A percentile compares a stretch with the other conserved stretches of the same genome.
These are phyloP conservation scores for Drosophila repletoides DNA, from an alignment of 1,140 invertebrate species.

Conservation along the genomic window DNA sequence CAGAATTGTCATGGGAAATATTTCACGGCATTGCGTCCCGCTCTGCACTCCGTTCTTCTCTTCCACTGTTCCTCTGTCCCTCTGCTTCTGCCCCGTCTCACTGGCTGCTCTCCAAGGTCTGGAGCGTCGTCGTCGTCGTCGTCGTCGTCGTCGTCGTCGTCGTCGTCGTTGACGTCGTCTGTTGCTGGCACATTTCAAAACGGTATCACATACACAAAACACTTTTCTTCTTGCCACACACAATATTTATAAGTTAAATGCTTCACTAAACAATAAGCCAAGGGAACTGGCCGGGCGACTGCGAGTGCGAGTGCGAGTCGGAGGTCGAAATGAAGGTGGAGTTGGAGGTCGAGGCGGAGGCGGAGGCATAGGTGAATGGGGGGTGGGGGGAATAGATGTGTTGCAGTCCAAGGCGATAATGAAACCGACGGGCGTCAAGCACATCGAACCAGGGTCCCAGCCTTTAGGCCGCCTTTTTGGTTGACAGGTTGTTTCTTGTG, in stretches of 20 bases:
- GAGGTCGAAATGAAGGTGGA: background rate
- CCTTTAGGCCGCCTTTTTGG: conserved; percentile 55
- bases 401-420: conserved; percentile 61
- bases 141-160: background rate
- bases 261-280: conserved; percentile 80
- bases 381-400: conserved; percentile 4
- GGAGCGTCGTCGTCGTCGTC: background rate
- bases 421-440: conserved; percentile 67
- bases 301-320: background rate
- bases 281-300: conserved; percentile 18
- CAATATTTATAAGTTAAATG: conserved; percentile 81
- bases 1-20: conserved; percentile 80
- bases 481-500: conserved; percentile 65
- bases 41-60: conserved; percentile 25
- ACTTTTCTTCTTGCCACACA: conserved; percentile 69
- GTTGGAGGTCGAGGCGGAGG: background rate
- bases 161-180: conserved; percentile 10
- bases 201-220: conserved; percentile 77
- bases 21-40: conserved; percentile 51
- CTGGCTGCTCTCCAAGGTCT: conserved; percentile 18
- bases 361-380: background rate
- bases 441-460: conserved; percentile 55
- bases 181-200: conserved; percentile 66
- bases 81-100: no score
- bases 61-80: background rate